Base-by-base conservation (phyloP, 2,113 vertebrate genomes). In the Onychorhynchus coronatus region DNA sequence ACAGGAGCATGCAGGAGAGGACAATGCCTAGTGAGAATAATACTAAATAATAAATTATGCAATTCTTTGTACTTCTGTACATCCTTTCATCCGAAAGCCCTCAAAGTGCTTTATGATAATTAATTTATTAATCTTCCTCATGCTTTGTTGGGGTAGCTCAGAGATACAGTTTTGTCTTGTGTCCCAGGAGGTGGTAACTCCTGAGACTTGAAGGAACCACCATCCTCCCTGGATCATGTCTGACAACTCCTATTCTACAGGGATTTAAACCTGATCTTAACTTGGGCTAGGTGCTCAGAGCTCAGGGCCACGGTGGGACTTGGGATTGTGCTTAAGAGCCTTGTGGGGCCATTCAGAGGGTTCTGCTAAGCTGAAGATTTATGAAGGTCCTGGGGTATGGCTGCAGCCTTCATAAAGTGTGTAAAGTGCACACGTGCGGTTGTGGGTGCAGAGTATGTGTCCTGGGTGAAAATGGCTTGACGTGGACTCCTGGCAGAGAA, bases 21-120 rank as follows among this genome's bases (percentile, higher is more conserved):
- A 31, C 93, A 85, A 15, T 0, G 1, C 63, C 13, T 42, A 89
- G 24, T 11, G 37, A 83, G 82, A 79, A 55, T 23, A 62, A 86
- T 61, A 72, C 84, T 86, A 82, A 92, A 92, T 91, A 93, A 92
- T 92, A 72, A 93, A 93, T 89, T 37, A 53, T 59, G 83, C 85
- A 65, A 67, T 87, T 93, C 80, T 89, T 87, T 28, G 65, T 91
- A 14, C 88, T 85, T 94, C 88, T 50, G 27, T 72, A 13, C 62
- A 52, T 41, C 28, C 47, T 85, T 74, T 93, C 75, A 68, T 65
- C 8, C 8, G 10, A 67, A 74, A 76, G 59, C 55, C 67, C 61
- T 74, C 24, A 8, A 72, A 91, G 68, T 82, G 44, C 76, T 85
- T 72, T 46, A 22, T 58, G 75, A 49, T 86, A 55, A 66, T 73